These are phyloP conservation scores for Miniopterus natalensis DNA, from an alignment of 2,113 vertebrate genomes.

Conservation along the genomic window DNA sequence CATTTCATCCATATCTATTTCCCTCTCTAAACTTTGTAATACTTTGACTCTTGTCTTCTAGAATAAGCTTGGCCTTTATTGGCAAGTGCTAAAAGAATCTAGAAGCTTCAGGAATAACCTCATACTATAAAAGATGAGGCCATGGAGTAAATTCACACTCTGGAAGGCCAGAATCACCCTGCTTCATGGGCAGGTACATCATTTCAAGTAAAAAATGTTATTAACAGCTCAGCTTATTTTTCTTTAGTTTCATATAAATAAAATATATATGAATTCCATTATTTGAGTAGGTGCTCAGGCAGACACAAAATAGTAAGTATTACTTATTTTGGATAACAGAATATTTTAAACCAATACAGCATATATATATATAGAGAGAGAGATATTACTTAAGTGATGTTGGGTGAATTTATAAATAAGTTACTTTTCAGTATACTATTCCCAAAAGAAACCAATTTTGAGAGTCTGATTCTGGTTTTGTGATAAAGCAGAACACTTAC, in stretches of 20 bases:
- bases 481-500: background rate
- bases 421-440: background rate
- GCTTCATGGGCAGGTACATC: background rate
- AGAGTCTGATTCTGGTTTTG: conserved; percentile 31
- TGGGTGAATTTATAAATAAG: conserved; percentile 18
- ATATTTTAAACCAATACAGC: conserved; percentile 28
- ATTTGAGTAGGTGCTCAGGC: background rate
- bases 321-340: conserved; percentile 5
- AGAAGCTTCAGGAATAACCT: background rate
- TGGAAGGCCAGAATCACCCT: background rate
- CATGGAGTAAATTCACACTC: background rate
- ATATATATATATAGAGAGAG: background rate
- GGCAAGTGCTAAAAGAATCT: background rate
- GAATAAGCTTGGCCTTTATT: background rate
- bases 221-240: conserved; percentile 16
- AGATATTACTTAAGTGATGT: background rate
- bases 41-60: background rate
- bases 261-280: conserved; percentile 12
- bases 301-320: conserved; percentile 35
- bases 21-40: conserved; percentile 3
- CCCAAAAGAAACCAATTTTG: background rate
- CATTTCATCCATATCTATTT: background rate
- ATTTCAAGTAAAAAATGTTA: background rate
- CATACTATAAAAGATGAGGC: background rate
- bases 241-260: background rate